Base-by-base conservation (phyloP, 2,888 invertebrate species). In the Stenichneumon culpator region DNA sequence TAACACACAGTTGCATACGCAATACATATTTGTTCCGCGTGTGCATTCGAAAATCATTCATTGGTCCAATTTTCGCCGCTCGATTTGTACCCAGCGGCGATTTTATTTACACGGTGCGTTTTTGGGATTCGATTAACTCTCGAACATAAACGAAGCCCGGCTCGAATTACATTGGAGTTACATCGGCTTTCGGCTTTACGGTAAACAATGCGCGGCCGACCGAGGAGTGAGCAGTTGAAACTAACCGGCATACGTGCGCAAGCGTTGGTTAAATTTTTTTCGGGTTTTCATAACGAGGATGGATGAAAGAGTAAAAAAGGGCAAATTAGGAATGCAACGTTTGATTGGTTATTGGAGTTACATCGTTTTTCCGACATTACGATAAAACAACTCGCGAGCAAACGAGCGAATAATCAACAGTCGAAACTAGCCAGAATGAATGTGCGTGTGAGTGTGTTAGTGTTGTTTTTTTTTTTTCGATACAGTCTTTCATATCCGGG, bases 21-120 rank as follows among this genome's bases (percentile, higher is more conserved):
- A 79, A 81, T 84, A 73, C 14, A 44, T 73, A 78, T 36, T 67
- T n/a, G 68, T 47, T 28, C 68, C 65, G 19, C 4, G 28, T 47
- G 25, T 84, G 69, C 73, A 81, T 82, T 68, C 68, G 72, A 52
- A 9, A 73, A 69, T 54, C 69, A 44, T 82, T 82, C 74, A 75
- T 82, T 82, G 74, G 39, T 9, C 25, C 47, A 75, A 79, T 78
- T 84, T 72, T 32, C 63, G 50, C 50, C 22, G 25, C 32, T 44
- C 65, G 65, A 32, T 75, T 75, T 75, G 47, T 44, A 44, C 47
- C 28, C 57, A 25, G 22, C 60, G 60, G 32, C 16, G 32, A 19
- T 36, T 28, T 25, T 25, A 22, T 28, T 63, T 28, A 36, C 47
- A 19, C n/a, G 14, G 19, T 57, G 36, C 50, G 22, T 80, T 74